A percentile compares a stretch with the other conserved stretches of the same genome.
phyloP scores from a whole-genome alignment of 2,797 vertebrate genomes.

The Miichthys miiuy region DNA sequence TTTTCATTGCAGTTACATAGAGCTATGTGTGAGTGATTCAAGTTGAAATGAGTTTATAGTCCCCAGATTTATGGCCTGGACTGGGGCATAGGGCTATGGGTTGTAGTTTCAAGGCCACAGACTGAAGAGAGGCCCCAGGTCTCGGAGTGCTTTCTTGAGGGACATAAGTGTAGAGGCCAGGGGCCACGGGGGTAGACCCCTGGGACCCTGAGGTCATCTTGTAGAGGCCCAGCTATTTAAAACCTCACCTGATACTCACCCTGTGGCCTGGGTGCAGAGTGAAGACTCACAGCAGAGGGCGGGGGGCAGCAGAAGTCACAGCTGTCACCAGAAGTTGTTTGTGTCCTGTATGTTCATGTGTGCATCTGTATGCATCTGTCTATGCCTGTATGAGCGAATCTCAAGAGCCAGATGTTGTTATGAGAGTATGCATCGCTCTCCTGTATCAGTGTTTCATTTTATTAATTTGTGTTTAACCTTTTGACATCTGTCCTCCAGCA shows the following conservation, averaged over 20 bases:
- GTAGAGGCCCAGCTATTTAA: conserved; percentile 86
- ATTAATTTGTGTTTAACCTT: conserved; percentile 34
- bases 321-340: conserved; percentile 73
- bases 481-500: conserved; percentile 77
- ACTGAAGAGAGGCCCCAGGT: conserved; percentile 52
- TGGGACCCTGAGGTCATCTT: conserved; percentile 84
- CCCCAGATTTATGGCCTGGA: conserved; percentile 59
- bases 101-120: conserved; percentile 66
- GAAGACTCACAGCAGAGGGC: conserved; percentile 81
- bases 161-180: conserved; percentile 72
- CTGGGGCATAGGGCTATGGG: conserved; percentile 29
- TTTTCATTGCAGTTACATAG: conserved; percentile 23
- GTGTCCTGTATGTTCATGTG: conserved; percentile 17
- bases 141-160: conserved; percentile 60
- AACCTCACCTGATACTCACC: conserved; percentile 88
- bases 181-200: conserved; percentile 80
- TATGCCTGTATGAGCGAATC: background rate
- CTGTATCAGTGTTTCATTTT: conserved; percentile 3
- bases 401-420: conserved; percentile 1
- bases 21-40: conserved; percentile 48
- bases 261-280: conserved; percentile 86
- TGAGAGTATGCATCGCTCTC: background rate
- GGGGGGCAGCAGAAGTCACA: conserved; percentile 58
- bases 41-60: conserved; percentile 55
- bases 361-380: conserved; percentile 7